Evolutionary conservation across 92 coral and sea anemone species (phyloP).

Genomic region (Desmophyllum pertusum): DNA sequence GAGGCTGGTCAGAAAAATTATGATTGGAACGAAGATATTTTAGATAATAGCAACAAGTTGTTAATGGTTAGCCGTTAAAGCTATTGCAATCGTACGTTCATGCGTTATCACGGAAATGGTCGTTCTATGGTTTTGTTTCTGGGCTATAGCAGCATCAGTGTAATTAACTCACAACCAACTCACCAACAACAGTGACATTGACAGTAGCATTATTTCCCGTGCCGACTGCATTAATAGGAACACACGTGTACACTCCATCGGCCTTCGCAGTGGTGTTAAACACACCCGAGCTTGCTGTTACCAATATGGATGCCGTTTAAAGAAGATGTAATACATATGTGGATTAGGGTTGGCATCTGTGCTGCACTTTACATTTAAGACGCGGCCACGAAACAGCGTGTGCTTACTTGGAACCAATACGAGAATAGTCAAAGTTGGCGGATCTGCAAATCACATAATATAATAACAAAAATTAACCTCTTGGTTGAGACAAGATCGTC

Average conservation of each 20-base stretch:
- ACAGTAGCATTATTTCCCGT: constrained; percentile 38
- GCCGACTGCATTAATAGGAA: constrained; percentile 36
- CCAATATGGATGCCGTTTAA: constrained; percentile 10
- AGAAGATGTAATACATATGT: constrained; percentile 31
- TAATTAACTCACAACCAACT: background rate
- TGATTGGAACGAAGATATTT: too few relatives aligned
- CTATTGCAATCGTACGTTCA: too few relatives aligned
- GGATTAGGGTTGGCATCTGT: constrained; percentile 41
- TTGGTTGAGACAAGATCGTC: too few relatives aligned
- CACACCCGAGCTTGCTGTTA: constrained; percentile 15
- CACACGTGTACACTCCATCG: constrained; percentile 47
- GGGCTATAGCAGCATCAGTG: too few relatives aligned
- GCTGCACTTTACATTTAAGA: background rate
- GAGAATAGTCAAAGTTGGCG: background rate
- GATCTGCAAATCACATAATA: background rate
- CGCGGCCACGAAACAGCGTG: background rate
- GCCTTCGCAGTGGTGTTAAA: background rate
- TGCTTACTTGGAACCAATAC: background rate
- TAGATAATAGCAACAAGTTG: too few relatives aligned
- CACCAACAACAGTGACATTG: constrained; percentile 24
- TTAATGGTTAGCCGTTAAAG: too few relatives aligned
- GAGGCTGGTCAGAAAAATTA: too few relatives aligned
- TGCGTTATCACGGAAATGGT: too few relatives aligned
- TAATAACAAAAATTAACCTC: too few relatives aligned
- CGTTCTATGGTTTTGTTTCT: too few relatives aligned